These are phyloP conservation scores for Lottia scabra DNA, from an alignment of 2,888 invertebrate species.

Conservation along the genomic window DNA sequence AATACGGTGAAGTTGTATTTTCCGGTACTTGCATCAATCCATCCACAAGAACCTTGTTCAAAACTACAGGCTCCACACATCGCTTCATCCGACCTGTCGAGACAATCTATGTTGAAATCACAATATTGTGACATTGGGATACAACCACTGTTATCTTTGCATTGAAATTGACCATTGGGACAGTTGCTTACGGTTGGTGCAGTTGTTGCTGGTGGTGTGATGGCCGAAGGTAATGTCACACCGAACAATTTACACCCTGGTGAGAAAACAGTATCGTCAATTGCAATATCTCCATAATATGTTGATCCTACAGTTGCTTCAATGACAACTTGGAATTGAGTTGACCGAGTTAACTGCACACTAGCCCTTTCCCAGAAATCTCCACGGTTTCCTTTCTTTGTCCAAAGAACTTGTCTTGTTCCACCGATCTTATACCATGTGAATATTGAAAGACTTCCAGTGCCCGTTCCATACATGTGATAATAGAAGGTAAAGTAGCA, in stretches of 20 bases:
- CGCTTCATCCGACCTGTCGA: slow-evolving; percentile 55
- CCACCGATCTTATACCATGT: slow-evolving; percentile 35
- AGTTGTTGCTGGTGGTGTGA: slow-evolving; percentile 41
- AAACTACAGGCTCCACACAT: slow-evolving; percentile 62
- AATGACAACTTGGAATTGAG: slow-evolving; percentile 55
- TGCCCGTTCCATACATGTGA: slow-evolving; percentile 55
- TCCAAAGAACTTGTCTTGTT: slow-evolving; percentile 41
- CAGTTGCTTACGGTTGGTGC: slow-evolving; percentile 38
- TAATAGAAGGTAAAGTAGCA: slow-evolving; percentile 56
- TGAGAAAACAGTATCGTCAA: slow-evolving; percentile 62
- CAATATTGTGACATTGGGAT: slow-evolving; percentile 48
- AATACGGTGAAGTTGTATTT: slow-evolving; percentile 51
- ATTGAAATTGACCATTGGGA: slow-evolving; percentile 47
- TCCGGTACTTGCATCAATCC: slow-evolving; percentile 55
- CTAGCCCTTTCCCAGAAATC: slow-evolving; percentile 55
- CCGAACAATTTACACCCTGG: slow-evolving; percentile 44
- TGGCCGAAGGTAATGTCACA: slow-evolving; percentile 38
- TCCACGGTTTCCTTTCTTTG: slow-evolving; percentile 40
- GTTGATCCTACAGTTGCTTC: slow-evolving; percentile 52
- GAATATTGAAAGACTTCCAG: slow-evolving; percentile 55
- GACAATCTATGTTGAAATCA: slow-evolving; percentile 51
- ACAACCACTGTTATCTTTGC: slow-evolving; percentile 45
- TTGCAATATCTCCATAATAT: slow-evolving; percentile 52
- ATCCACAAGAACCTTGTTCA: slow-evolving; percentile 57
- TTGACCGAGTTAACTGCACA: slow-evolving; percentile 37